phyloP scores from a whole-genome alignment of 2,797 vertebrate species.

The Ceryle rudis region DNA sequence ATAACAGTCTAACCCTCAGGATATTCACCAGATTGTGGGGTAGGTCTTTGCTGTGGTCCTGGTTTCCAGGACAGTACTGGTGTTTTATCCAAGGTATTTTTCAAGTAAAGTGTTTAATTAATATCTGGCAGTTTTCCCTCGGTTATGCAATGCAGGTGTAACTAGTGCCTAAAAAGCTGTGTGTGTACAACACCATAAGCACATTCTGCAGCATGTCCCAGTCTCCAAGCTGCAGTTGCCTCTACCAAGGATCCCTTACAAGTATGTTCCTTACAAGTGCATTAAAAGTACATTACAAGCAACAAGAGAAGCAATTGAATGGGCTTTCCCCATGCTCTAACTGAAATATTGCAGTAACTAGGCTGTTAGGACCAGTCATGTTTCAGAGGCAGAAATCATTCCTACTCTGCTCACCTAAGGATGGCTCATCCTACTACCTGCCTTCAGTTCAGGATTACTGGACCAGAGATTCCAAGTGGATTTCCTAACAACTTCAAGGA shows the following conservation, averaged over 20 bases:
- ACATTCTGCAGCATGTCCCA: not conserved
- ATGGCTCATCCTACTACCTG: not conserved
- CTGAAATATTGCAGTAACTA: not conserved
- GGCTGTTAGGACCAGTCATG: not conserved
- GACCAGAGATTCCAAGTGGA: not conserved
- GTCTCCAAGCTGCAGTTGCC: not conserved
- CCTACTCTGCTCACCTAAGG: not conserved
- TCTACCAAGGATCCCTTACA: not conserved
- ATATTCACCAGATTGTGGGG: not conserved
- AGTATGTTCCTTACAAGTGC: not conserved
- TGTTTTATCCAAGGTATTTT: not conserved
- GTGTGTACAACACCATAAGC: not conserved
- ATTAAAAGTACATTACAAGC: not conserved
- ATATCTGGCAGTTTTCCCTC: not conserved
- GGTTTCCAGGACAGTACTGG: not conserved
- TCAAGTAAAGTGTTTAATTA: not conserved
- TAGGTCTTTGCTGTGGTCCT: not conserved
- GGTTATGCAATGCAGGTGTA: not conserved
- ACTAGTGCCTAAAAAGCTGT: not conserved
- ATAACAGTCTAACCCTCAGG: not conserved
- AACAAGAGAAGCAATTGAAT: not conserved
- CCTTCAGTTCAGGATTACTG: not conserved
- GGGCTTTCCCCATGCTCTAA: not conserved
- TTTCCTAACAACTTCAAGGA: not conserved
- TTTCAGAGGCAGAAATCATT: not conserved